Conservation (phyloP, 92 coral and sea anemone species). For the Pocillopora meandrina region DNA sequence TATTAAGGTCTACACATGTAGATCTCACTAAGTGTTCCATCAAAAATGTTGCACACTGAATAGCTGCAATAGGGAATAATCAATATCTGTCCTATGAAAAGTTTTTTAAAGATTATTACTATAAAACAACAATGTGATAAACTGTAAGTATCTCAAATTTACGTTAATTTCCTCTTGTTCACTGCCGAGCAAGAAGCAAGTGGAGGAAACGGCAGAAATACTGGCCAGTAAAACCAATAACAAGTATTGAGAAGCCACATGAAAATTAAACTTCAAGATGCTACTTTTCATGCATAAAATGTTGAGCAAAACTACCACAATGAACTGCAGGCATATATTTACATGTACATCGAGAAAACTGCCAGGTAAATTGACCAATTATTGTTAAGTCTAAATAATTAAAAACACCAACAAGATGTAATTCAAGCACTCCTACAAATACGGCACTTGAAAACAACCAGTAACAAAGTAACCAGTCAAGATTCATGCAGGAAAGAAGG, state of each 20-base stretch:
- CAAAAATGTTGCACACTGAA: too few relatives aligned
- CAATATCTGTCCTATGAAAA: too few relatives aligned
- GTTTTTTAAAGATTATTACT: too few relatives aligned
- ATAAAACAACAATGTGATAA: too few relatives aligned
- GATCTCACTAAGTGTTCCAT: too few relatives aligned
- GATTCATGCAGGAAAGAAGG: neutral
- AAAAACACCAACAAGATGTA: neutral
- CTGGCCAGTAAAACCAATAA: neutral
- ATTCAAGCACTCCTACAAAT: conserved; percentile 2
- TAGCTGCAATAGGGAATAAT: too few relatives aligned
- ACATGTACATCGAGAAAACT: neutral
- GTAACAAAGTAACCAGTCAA: neutral
- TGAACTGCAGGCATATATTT: neutral
- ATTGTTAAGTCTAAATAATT: neutral
- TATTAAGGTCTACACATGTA: too few relatives aligned
- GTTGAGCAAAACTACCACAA: neutral
- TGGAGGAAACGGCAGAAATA: neutral
- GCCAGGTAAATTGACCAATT: neutral
- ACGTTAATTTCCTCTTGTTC: neutral
- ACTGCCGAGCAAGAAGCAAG: neutral
- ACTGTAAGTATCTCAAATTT: neutral
- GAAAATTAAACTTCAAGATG: neutral
- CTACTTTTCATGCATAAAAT: neutral
- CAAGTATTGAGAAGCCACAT: neutral
- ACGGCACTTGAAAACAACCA: neutral